Percentiles rank a stretch among this genome's conserved stretches.
phyloP scores from a whole-genome alignment of 2,888 invertebrate species.

The Leucophenga maculata region DNA sequence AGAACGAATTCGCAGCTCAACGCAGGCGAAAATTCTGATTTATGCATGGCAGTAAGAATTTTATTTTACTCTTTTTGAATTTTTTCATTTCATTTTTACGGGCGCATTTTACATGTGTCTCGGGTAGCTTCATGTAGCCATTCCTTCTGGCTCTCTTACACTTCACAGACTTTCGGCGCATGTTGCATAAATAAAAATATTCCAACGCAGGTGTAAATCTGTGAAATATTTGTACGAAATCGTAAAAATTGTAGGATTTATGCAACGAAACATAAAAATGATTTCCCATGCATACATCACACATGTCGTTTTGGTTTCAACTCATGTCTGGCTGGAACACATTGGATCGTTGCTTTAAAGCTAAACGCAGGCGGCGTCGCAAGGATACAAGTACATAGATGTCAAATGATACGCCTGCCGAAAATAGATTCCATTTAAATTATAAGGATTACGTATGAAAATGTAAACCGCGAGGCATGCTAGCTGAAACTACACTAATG shows the following conservation, averaged over 20 bases:
- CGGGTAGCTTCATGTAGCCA: too few relatives aligned
- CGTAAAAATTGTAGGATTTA: slow-evolving; percentile 43
- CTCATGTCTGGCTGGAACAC: too few relatives aligned
- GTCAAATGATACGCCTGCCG: too few relatives aligned
- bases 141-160: too few relatives aligned
- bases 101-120: background rate
- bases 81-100: background rate
- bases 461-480: too few relatives aligned
- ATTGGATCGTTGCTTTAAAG: background rate
- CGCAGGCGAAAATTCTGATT: background rate
- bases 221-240: slow-evolving; percentile 12
- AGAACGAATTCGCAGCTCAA: background rate
- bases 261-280: slow-evolving; percentile 37
- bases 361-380: background rate
- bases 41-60: slow-evolving; percentile 2
- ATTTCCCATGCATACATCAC: slow-evolving; percentile 16
- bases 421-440: too few relatives aligned
- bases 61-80: background rate
- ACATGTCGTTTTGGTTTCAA: background rate
- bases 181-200: slow-evolving; percentile 24
- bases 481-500: too few relatives aligned
- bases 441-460: too few relatives aligned
- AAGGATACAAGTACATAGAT: background rate
- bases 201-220: slow-evolving; percentile 41
- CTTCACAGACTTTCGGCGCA: slow-evolving; percentile 39